Conservation (phyloP, 2,113 vertebrate species). For the Oncorhynchus kisutch region DNA sequence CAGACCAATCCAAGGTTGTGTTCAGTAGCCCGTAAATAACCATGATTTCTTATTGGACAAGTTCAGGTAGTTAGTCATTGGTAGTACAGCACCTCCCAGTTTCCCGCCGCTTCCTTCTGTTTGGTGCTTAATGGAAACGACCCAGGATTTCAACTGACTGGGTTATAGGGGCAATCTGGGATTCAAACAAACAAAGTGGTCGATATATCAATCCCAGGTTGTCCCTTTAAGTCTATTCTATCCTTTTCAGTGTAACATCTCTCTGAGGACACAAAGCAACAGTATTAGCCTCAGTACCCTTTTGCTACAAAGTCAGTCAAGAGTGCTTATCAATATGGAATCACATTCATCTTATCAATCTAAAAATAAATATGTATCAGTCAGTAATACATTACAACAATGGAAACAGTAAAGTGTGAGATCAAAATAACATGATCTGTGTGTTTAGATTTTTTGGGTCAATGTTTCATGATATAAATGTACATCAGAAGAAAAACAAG, state of each 20-base stretch:
- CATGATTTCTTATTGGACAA: too few relatives aligned
- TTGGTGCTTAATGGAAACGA: too few relatives aligned
- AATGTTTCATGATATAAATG: not conserved
- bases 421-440: conserved; percentile 21
- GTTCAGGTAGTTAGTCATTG: too few relatives aligned
- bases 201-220: too few relatives aligned
- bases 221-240: conserved; percentile 1
- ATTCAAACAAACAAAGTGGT: not conserved
- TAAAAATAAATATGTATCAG: conserved; percentile 57
- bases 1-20: too few relatives aligned
- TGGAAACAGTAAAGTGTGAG: conserved; percentile 10
- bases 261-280: conserved; percentile 36
- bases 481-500: conserved; percentile 5
- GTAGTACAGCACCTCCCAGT: too few relatives aligned
- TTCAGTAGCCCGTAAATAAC: too few relatives aligned
- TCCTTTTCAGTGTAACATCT: conserved; percentile 13
- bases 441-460: conserved; percentile 32
- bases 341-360: conserved; percentile 38
- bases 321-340: conserved; percentile 41
- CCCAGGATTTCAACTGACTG: too few relatives aligned
- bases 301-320: conserved; percentile 6
- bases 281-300: not conserved
- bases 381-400: conserved; percentile 53
- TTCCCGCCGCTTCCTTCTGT: too few relatives aligned
- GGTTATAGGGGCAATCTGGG: not conserved